phyloP scores from a whole-genome alignment of 2,888 invertebrate species.

The Hecatera dysodea region DNA sequence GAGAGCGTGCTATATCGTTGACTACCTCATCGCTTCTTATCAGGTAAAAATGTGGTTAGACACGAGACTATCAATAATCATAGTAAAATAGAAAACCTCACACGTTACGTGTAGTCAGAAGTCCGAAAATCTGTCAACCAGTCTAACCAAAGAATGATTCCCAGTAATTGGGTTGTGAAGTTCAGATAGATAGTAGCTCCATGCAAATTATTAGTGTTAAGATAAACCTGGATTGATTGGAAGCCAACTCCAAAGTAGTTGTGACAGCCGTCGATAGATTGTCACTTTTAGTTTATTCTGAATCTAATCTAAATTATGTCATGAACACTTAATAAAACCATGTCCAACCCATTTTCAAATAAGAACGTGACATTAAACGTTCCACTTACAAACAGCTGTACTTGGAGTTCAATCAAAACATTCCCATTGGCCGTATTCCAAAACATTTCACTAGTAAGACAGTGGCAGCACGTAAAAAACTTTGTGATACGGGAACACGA shows the following conservation, averaged over 20 bases:
- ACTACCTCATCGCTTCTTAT: too few species aligned
- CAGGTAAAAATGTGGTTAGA: too few species aligned
- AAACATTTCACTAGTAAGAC: slow-evolving; percentile 32
- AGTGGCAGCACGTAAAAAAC: slow-evolving; percentile 45
- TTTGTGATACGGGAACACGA: slow-evolving; percentile 53
- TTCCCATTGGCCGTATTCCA: slow-evolving; percentile 37
- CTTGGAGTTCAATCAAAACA: slow-evolving; percentile 19
- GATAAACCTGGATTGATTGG: too few species aligned
- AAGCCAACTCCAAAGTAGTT: too few species aligned
- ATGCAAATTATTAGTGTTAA: neutral
- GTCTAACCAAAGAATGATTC: too few species aligned
- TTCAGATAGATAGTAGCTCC: neutral
- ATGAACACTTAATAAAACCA: neutral
- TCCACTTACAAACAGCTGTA: neutral
- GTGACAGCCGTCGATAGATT: neutral
- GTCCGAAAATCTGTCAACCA: too few species aligned
- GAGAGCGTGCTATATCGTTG: too few species aligned
- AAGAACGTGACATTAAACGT: slow-evolving; percentile 15
- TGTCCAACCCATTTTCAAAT: neutral
- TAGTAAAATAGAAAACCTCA: too few species aligned
- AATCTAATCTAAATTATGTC: neutral
- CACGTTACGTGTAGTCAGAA: too few species aligned
- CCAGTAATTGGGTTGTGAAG: too few species aligned
- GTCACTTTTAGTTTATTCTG: neutral
- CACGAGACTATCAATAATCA: too few species aligned